These are phyloP conservation scores for Neogobius melanostomus DNA, from an alignment of 2,113 vertebrate genomes.

Conservation along the genomic window DNA sequence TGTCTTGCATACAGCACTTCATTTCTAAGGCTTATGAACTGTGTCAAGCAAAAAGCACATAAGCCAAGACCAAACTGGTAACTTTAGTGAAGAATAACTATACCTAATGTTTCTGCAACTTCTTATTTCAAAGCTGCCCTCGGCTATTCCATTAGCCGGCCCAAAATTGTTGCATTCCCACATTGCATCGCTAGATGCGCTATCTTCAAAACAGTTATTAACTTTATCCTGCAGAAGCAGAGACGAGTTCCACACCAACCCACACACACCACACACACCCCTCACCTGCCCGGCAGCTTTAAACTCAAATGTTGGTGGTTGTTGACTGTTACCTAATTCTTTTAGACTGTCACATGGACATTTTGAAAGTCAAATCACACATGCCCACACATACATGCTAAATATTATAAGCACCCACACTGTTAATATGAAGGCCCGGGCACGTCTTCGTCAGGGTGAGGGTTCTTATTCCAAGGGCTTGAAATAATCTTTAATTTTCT, in stretches of 20 bases:
- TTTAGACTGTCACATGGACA: background rate
- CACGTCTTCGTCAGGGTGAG: too few relatives aligned
- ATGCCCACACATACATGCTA: background rate
- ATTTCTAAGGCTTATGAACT: slow-evolving; percentile 13
- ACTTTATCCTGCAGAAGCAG: too few relatives aligned
- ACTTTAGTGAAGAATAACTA: background rate
- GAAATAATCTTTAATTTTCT: too few relatives aligned
- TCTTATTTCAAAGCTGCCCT: background rate
- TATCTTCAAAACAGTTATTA: too few relatives aligned
- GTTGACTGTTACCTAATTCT: background rate
- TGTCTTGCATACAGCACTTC: slow-evolving; percentile 15
- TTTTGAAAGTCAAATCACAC: background rate
- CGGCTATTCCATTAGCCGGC: too few relatives aligned
- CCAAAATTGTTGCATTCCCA: too few relatives aligned
- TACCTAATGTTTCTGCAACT: background rate
- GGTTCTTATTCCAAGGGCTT: too few relatives aligned
- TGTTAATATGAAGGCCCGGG: too few relatives aligned
- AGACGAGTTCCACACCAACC: too few relatives aligned
- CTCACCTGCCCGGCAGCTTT: background rate
- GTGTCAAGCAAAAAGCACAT: background rate
- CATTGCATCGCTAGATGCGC: too few relatives aligned
- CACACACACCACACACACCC: too few relatives aligned
- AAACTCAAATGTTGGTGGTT: background rate
- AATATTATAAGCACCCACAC: too few relatives aligned
- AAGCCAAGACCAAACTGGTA: background rate